Evolutionary conservation across 2,888 invertebrate genomes (phyloP), one percentile per base, ranked within the genome.

Genomic region (Drosophila percnosoma): DNA sequence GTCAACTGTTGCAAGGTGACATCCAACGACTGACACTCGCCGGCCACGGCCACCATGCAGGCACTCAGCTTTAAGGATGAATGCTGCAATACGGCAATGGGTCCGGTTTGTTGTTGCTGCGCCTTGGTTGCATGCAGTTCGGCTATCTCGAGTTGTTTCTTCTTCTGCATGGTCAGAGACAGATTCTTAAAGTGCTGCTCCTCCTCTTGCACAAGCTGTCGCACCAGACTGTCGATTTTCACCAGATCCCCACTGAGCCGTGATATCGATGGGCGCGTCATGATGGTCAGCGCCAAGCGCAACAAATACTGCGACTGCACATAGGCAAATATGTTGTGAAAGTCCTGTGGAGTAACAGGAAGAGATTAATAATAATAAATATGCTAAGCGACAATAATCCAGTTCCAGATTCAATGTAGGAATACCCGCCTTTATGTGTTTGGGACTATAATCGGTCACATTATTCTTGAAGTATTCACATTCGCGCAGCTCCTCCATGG

Each of bases 271-370:
- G 92, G 91, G 24, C 89, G 83, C 10, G 92, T 92, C 55, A 89
- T 89, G 24, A 92, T 85, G 10, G 91, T 91, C 4, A 93, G 79
- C n/a, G 92, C 92, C 71, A 93, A 78, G 4, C 93, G 92, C 7
- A 92, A 69, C 34, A 93, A 73, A 71, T 92, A 93, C 77, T 93
- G 93, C 10, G 93, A 93, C 78, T 93, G 93, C 45, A 93, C 92
- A 69, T 93, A 93, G 27, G 93, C 92, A 63, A 93, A 93, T 34
- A 93, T 93, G 68, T 93, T 93, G 80, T 93, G 92, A 64, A 93
- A 93, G 63, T 92, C 92, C 93, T 93, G 73, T 10, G 71, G 71
- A 18, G 55, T 13, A 15, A 15, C 5, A 34, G 10, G 7, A 4
- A 8, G 54, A 29, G 21, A 33, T 63, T 45, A 45, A 21, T 34